Evolutionary conservation across 2,888 invertebrate genomes (phyloP).

Genomic region (Chalcosyrphus nemorum): DNA sequence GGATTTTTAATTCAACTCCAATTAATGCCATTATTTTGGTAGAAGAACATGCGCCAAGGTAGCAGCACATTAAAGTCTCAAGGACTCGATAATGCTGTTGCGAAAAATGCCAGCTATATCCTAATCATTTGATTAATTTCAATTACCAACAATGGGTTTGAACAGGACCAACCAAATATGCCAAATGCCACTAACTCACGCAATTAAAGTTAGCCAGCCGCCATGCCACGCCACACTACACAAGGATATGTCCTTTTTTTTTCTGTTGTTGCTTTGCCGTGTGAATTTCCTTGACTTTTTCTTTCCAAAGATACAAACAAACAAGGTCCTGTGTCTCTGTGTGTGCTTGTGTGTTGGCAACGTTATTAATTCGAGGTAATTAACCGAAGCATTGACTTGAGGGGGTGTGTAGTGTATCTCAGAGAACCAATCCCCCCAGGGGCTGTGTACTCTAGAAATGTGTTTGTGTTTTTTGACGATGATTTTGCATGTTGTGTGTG

Average conservation of each 20-base stretch:
- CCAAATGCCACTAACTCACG: conserved; percentile 52
- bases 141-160: conserved; percentile 30
- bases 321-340: conserved; percentile 11
- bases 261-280: conserved; percentile 7
- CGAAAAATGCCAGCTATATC: conserved; percentile 41
- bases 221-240: not conserved
- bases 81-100: conserved; percentile 35
- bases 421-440: conserved; percentile 31
- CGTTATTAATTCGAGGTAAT: conserved; percentile 66
- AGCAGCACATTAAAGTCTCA: conserved; percentile 20
- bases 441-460: conserved; percentile 18
- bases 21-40: conserved; percentile 46
- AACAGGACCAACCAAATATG: not conserved
- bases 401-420: conserved; percentile 33
- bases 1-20: conserved; percentile 55
- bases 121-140: conserved; percentile 67
- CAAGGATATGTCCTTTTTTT: not conserved
- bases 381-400: conserved; percentile 57
- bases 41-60: not conserved
- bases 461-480: conserved; percentile 38
- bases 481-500: conserved; percentile 51
- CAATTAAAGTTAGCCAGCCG: conserved; percentile 35
- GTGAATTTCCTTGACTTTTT: conserved; percentile 18
- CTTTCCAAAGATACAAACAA: conserved; percentile 30
- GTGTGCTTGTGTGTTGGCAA: conserved; percentile 33